A percentile compares a stretch with the other conserved stretches of the same genome.
Conservation (phyloP, 2,113 vertebrate species). For the Macaca nemestrina region DNA sequence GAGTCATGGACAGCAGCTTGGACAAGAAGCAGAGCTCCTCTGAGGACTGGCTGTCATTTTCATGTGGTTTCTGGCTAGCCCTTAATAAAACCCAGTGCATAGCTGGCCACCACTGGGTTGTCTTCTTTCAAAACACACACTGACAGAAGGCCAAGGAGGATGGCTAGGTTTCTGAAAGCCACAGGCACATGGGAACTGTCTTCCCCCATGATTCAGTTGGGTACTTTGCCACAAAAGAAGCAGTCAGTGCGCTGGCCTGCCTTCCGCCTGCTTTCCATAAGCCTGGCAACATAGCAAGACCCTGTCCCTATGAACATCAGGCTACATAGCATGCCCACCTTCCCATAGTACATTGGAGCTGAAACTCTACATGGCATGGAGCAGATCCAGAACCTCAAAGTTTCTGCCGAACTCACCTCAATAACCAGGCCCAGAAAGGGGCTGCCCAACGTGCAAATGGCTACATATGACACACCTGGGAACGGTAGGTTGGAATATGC, state of each 20-base stretch:
- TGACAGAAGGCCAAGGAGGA: not conserved
- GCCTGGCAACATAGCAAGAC: not conserved
- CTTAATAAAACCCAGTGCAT: not conserved
- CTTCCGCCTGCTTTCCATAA: not conserved
- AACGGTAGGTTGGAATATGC: not conserved
- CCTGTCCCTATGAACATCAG: no score
- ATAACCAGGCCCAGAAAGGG: not conserved
- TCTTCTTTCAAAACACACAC: constrained; percentile 1
- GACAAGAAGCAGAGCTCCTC: constrained; percentile 13
- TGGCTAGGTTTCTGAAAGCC: not conserved
- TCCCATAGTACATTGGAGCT: accelerated
- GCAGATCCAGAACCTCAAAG: not conserved
- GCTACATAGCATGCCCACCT: accelerated
- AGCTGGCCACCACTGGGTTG: not conserved
- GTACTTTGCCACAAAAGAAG: not conserved
- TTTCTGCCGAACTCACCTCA: not conserved
- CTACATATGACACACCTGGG: not conserved
- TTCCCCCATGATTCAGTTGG: accelerated
- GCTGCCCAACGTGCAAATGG: no score
- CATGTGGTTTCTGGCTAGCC: constrained; percentile 22
- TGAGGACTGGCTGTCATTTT: not conserved
- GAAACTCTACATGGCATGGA: not conserved
- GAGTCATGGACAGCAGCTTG: accelerated
- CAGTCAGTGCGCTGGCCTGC: not conserved
- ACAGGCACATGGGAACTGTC: not conserved